Base-by-base conservation (phyloP, 1,140 invertebrate species). In the Bacillus rossius region DNA sequence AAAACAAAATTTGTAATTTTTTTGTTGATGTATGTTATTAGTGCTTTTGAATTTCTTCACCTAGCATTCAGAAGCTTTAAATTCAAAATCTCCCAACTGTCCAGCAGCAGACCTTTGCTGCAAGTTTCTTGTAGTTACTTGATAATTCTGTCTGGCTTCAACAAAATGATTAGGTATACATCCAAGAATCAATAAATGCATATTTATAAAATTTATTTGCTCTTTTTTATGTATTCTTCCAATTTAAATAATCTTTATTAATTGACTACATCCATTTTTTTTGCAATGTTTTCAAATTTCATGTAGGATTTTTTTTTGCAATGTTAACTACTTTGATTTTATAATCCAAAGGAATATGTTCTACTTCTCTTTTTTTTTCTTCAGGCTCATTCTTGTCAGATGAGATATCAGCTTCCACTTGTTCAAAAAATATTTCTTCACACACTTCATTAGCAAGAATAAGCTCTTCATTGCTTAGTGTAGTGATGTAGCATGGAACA, bases 1-100 rank as follows among this genome's bases (percentile, higher is more conserved):
- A 58, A 61, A 2, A 67, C 58, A 37, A 53, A 64, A 52, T 58
- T 65, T 3, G 64, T 65, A 10, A 65, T 52, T 61, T 66, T 66
- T 56, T 64, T 16, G 52, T 62, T 57, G 19, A 50, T 37, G 45
- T 65, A 65, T 49, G 16, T 37, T 42, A 61, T 38, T 29, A 20
- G 37, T 37, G 49, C 2, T 52, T 67, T 67, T 19, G 61, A n/a
- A 52, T 51, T 20, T n/a, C 26, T 4, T 34, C 29, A 53, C 62
- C 64, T 62, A 64, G n/a, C n/a, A 8, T 41, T 59, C 17, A 14
- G 49, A 60, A 10, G 59, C 61, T 48, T 53, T 56, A 42, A 65
- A 67, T 19, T 50, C 17, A 29, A 65, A 64, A 42, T 55, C 17
- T 22, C 8, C 16, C 50, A 56, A 65, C 57, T 62, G 55, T 34